Evolutionary conservation across 2,113 vertebrate species (phyloP).

Genomic region (Chloropsis hardwickii): DNA sequence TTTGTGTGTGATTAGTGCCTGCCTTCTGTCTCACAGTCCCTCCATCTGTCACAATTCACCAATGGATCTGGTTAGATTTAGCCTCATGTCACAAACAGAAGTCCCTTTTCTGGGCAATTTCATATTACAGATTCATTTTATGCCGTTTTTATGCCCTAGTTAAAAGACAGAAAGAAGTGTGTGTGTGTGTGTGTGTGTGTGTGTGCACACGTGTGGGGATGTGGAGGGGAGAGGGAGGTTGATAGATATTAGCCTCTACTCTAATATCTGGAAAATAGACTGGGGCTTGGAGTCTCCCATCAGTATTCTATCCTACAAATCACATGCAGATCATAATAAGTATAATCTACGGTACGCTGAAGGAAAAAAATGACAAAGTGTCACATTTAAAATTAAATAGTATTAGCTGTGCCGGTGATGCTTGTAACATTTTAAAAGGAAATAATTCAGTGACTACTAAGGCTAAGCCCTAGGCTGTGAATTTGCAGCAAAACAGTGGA

Average conservation of each 20-base stretch:
- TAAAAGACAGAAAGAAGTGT: constrained; percentile 67
- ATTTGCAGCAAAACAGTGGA: constrained; percentile 40
- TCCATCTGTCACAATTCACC: constrained; percentile 87
- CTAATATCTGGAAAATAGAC: constrained; percentile 56
- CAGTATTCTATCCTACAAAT: constrained; percentile 39
- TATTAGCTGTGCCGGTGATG: constrained; percentile 40
- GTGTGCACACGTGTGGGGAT: background rate
- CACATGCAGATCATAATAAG: constrained; percentile 43
- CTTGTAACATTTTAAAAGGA: constrained; percentile 57
- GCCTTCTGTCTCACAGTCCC: constrained; percentile 80
- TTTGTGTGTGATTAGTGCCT: constrained; percentile 82
- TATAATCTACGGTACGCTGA: constrained; percentile 22
- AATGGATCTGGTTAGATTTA: constrained; percentile 81
- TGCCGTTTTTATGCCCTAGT: constrained; percentile 74
- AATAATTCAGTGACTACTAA: constrained; percentile 37
- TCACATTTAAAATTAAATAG: constrained; percentile 61
- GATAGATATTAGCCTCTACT: constrained; percentile 63
- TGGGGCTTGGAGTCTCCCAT: constrained; percentile 34
- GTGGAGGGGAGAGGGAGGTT: background rate
- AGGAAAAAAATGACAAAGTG: constrained; percentile 50
- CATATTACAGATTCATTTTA: constrained; percentile 79
- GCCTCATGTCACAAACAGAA: constrained; percentile 80
- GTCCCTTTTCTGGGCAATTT: constrained; percentile 84
- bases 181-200: background rate
- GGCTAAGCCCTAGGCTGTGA: constrained; percentile 26